These are phyloP conservation scores for Drosophila eugracilis DNA, from an alignment of 1,140 invertebrate genomes.

Conservation along the genomic window DNA sequence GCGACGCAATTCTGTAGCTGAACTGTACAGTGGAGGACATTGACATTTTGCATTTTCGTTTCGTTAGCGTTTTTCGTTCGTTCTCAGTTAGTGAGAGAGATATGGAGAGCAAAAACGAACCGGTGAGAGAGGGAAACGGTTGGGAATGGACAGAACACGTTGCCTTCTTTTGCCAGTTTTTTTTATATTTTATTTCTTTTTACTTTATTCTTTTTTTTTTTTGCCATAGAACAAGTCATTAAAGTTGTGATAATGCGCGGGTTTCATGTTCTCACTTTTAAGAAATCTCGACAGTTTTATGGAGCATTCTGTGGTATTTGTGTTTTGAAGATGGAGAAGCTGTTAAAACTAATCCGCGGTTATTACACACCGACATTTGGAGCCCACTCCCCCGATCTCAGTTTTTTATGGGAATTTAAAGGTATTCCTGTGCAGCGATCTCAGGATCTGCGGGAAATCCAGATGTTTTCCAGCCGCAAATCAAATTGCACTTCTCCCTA, in stretches of 20 bases:
- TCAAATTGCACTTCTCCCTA: not conserved
- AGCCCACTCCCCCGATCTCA: slow-evolving; percentile 1
- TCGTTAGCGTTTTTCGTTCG: slow-evolving; percentile 81
- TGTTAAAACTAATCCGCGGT: slow-evolving; percentile 1
- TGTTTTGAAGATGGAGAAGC: not conserved
- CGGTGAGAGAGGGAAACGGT: slow-evolving; percentile 21
- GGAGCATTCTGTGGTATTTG: slow-evolving; percentile 19
- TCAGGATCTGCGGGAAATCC: not conserved
- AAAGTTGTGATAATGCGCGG: slow-evolving; percentile 75
- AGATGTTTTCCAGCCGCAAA: slow-evolving; percentile 11
- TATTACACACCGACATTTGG: no score
- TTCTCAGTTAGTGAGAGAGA: slow-evolving; percentile 31
- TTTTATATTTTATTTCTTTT: slow-evolving; percentile 21
- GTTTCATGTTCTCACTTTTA: slow-evolving; percentile 56
- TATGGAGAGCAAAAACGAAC: slow-evolving; percentile 7
- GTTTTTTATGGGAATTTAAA: slow-evolving; percentile 12
- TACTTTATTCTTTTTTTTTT: slow-evolving; percentile 26
- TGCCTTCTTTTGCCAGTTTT: slow-evolving; percentile 20
- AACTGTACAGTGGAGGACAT: slow-evolving; percentile 84
- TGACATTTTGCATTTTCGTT: slow-evolving; percentile 84
- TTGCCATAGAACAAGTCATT: slow-evolving; percentile 62
- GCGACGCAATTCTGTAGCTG: slow-evolving; percentile 80
- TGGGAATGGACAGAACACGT: slow-evolving; percentile 48
- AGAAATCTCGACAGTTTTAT: slow-evolving; percentile 60
- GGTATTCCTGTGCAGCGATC: slow-evolving; percentile 3